Evolutionary conservation across 1,140 invertebrate genomes (phyloP).

Genomic region (Coenobita brevimanus): DNA sequence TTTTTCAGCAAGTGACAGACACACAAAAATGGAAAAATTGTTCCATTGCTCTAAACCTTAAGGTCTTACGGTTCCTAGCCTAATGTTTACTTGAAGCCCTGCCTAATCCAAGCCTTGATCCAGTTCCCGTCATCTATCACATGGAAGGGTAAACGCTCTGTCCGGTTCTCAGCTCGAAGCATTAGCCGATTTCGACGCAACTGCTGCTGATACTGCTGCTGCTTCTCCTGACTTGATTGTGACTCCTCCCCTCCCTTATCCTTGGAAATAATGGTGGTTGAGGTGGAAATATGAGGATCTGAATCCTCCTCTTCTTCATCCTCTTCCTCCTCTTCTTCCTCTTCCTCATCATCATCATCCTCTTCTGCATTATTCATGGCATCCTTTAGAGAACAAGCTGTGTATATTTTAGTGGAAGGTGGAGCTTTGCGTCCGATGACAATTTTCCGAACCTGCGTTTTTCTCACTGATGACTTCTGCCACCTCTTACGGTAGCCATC

Average conservation of each 20-base stretch:
- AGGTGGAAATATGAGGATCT: neutral
- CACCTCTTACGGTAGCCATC: conserved; percentile 58
- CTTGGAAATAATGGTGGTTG: too few species aligned
- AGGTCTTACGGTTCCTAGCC: too few species aligned
- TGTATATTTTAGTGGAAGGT: neutral
- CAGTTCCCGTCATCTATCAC: conserved; percentile 51
- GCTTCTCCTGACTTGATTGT: too few species aligned
- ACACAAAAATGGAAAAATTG: too few species aligned
- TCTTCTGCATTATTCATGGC: conserved; percentile 19
- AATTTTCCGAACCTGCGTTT: neutral
- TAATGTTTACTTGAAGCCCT: conserved; percentile 50
- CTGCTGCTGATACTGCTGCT: neutral
- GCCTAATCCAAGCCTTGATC: conserved; percentile 56
- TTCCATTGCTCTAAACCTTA: too few species aligned
- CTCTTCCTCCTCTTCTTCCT: conserved; percentile 9
- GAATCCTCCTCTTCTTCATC: conserved; percentile 9
- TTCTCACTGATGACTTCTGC: conserved; percentile 42
- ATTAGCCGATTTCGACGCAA: neutral
- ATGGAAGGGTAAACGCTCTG: conserved; percentile 38
- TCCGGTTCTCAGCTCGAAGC: conserved; percentile 12
- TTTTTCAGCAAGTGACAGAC: too few species aligned
- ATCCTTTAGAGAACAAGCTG: conserved; percentile 2
- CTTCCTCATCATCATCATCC: conserved; percentile 22
- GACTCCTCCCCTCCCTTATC: too few species aligned
- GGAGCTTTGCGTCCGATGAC: neutral